Evolutionary conservation across 2,113 vertebrate genomes (phyloP).

Genomic region (Pardalotus punctatus): DNA sequence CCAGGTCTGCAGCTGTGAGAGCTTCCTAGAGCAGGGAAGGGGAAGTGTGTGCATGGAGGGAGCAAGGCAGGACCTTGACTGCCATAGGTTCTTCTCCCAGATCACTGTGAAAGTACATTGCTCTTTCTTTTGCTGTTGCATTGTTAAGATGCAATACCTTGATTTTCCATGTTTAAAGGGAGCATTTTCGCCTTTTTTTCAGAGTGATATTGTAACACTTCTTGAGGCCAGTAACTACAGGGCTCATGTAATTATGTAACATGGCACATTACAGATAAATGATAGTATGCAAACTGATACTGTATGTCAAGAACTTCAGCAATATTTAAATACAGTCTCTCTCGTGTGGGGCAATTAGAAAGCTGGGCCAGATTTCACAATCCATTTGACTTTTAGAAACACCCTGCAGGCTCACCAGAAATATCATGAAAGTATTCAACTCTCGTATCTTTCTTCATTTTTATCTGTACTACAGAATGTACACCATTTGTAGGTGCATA

Average conservation of each 20-base stretch:
- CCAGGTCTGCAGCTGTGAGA: neutral
- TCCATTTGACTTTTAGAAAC: neutral
- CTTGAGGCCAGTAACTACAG: neutral
- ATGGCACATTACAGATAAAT: neutral
- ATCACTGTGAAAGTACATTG: rapidly evolving
- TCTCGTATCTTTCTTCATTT: neutral
- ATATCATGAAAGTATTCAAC: neutral
- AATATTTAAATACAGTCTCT: neutral
- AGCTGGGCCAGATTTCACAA: neutral
- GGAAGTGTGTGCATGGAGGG: rapidly evolving
- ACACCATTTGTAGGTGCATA: rapidly evolving
- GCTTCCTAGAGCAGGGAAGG: neutral
- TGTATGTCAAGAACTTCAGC: neutral
- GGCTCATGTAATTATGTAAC: neutral
- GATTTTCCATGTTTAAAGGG: rapidly evolving
- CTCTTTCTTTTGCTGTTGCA: neutral
- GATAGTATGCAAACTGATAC: neutral
- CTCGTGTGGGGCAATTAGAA: neutral
- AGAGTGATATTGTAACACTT: neutral
- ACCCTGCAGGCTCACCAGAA: neutral
- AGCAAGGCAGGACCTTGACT: neutral
- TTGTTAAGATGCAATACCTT: neutral
- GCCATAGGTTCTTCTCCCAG: neutral
- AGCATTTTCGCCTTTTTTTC: neutral
- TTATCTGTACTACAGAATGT: neutral